phyloP scores from a whole-genome alignment of 2,888 invertebrate species.

The Brachypterus glaber region DNA sequence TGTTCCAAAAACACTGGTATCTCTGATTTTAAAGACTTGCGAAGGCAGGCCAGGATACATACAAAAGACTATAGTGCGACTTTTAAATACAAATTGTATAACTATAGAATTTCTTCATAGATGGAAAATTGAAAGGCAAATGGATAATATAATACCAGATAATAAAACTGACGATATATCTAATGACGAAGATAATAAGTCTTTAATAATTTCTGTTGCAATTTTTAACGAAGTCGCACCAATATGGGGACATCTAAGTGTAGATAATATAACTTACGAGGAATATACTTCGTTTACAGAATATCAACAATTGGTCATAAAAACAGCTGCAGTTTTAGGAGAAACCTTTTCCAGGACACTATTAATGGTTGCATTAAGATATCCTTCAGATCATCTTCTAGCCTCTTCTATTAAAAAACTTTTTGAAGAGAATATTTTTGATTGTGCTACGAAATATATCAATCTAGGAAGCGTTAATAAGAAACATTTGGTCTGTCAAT shows the following conservation, averaged over 20 bases:
- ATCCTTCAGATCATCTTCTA: slow-evolving; percentile 42
- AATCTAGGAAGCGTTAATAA: slow-evolving; percentile 14
- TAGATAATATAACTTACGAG: slow-evolving; percentile 45
- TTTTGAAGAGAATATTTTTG: slow-evolving; percentile 46
- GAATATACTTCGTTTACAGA: slow-evolving; percentile 49
- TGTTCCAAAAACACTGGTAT: slow-evolving; percentile 45
- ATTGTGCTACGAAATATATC: slow-evolving; percentile 41
- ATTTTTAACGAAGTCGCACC: slow-evolving; percentile 15
- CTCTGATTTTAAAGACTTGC: slow-evolving; percentile 41
- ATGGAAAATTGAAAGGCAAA: too few relatives aligned
- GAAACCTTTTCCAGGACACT: slow-evolving; percentile 45
- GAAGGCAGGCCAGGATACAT: slow-evolving; percentile 46
- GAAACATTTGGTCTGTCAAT: slow-evolving; percentile 24
- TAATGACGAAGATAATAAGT: too few relatives aligned
- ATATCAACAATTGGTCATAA: slow-evolving; percentile 51
- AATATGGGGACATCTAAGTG: slow-evolving; percentile 28
- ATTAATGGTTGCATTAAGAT: slow-evolving; percentile 46
- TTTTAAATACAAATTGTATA: slow-evolving; percentile 42
- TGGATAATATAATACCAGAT: too few relatives aligned
- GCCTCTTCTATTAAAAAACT: slow-evolving; percentile 43
- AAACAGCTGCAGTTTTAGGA: slow-evolving; percentile 52
- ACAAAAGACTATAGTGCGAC: slow-evolving; percentile 44
- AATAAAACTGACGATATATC: too few relatives aligned
- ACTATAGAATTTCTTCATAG: too few relatives aligned
- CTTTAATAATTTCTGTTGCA: too few relatives aligned